Conservation (phyloP, 2,888 invertebrate genomes). For the Pyrrhia umbra region DNA sequence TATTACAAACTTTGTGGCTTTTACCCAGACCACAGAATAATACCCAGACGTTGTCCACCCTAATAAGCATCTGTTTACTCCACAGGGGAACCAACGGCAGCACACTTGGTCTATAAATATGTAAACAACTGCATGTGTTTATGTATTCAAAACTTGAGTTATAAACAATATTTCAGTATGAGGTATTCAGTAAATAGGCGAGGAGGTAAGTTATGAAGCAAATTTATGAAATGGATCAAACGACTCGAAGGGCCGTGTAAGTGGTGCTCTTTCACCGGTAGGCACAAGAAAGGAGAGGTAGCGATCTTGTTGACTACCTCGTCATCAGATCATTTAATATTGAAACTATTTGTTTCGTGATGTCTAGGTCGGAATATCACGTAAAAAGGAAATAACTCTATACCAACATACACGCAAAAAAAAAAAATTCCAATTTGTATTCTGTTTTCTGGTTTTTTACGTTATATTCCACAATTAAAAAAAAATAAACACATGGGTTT, state of each 20-base stretch:
- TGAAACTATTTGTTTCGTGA: no score
- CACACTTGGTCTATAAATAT: conserved; percentile 8
- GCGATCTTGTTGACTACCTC: conserved; percentile 6
- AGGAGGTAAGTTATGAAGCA: conserved; percentile 76
- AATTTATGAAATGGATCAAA: conserved; percentile 85
- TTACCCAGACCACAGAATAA: not conserved
- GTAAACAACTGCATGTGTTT: conserved; percentile 17
- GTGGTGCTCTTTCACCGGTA: conserved; percentile 33
- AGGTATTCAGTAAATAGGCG: conserved; percentile 71
- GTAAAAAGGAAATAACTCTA: no score
- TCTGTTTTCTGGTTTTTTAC: no score
- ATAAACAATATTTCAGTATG: conserved; percentile 71
- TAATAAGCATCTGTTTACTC: conserved; percentile 33
- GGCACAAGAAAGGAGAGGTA: conserved; percentile 33
- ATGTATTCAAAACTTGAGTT: conserved; percentile 57
- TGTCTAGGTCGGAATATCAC: no score
- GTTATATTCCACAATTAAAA: no score
- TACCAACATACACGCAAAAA: no score
- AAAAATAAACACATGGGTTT: no score
- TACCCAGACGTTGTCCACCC: not conserved
- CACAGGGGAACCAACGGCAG: conserved; percentile 4
- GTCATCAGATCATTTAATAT: not conserved
- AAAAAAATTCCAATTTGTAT: no score
- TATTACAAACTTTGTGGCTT: not conserved
- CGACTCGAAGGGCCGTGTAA: conserved; percentile 64